Evolutionary conservation across 2,113 vertebrate species (phyloP).

Genomic region (Penelope pileata): DNA sequence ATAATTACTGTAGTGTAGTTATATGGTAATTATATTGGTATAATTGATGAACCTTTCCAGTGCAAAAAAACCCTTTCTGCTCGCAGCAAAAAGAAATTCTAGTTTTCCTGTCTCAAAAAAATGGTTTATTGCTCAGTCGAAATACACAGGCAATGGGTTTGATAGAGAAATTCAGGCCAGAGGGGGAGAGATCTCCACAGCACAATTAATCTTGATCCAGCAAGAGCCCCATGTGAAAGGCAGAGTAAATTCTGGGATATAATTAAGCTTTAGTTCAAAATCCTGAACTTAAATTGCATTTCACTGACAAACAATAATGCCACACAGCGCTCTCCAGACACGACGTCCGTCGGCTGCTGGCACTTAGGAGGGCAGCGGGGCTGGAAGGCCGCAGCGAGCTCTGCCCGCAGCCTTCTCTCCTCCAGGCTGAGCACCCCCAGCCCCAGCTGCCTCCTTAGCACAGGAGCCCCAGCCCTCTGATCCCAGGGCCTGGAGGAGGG

Average conservation of each 20-base stretch:
- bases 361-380: neutral
- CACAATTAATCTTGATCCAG: conserved; percentile 5
- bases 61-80: neutral
- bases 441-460: too few species aligned
- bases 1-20: conserved; percentile 31
- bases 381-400: rapidly evolving
- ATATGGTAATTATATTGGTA: conserved; percentile 51
- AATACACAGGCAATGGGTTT: neutral
- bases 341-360: too few species aligned
- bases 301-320: neutral
- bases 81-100: conserved; percentile 4
- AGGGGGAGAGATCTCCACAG: neutral
- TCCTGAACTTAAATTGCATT: neutral
- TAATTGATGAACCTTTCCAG: conserved; percentile 52
- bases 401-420: too few species aligned
- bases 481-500: neutral
- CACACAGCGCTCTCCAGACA: too few species aligned
- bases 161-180: neutral
- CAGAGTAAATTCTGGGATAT: conserved; percentile 16
- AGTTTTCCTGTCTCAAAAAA: neutral
- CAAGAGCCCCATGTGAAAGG: neutral
- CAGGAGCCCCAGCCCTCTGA: too few species aligned
- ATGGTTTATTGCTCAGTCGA: conserved; percentile 28
- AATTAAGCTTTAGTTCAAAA: conserved; percentile 31
- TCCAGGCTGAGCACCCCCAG: too few species aligned